Evolutionary conservation across 1,140 invertebrate species (phyloP).

Genomic region (Drosophila pallidifrons): DNA sequence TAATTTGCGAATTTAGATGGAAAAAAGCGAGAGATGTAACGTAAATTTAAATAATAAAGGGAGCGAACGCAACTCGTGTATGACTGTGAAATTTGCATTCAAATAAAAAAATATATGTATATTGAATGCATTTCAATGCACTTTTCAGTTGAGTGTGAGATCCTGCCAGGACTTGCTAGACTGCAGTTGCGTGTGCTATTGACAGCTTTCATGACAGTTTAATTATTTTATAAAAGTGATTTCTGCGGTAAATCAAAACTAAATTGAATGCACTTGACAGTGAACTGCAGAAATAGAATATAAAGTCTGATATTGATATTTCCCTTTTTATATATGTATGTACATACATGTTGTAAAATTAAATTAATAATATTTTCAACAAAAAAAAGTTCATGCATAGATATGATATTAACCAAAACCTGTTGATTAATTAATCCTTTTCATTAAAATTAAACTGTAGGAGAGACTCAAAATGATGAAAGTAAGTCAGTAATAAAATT

Average conservation of each 20-base stretch:
- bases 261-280: conserved; percentile 39
- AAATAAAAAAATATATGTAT: conserved; percentile 37
- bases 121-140: conserved; percentile 63
- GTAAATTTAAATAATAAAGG: conserved; percentile 7
- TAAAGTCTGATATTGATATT: background rate
- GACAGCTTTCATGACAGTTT: conserved; percentile 74
- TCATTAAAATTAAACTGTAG: too few species aligned
- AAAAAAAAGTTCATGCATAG: too few species aligned
- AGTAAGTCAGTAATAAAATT: too few species aligned
- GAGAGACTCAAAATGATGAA: too few species aligned
- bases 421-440: too few species aligned
- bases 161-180: background rate
- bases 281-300: background rate
- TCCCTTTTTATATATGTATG: too few species aligned
- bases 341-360: too few species aligned
- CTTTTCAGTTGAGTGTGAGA: conserved; percentile 34
- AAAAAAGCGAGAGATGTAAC: conserved; percentile 2
- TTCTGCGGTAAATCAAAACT: conserved; percentile 47
- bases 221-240: conserved; percentile 72
- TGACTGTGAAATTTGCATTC: conserved; percentile 67
- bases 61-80: background rate
- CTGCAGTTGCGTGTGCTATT: conserved; percentile 54
- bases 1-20: conserved; percentile 56
- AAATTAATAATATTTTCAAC: too few species aligned
- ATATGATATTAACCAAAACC: too few species aligned